These are phyloP conservation scores for Galeopsomyia nigrocyanea DNA, from an alignment of 2,888 invertebrate genomes.

Conservation along the genomic window DNA sequence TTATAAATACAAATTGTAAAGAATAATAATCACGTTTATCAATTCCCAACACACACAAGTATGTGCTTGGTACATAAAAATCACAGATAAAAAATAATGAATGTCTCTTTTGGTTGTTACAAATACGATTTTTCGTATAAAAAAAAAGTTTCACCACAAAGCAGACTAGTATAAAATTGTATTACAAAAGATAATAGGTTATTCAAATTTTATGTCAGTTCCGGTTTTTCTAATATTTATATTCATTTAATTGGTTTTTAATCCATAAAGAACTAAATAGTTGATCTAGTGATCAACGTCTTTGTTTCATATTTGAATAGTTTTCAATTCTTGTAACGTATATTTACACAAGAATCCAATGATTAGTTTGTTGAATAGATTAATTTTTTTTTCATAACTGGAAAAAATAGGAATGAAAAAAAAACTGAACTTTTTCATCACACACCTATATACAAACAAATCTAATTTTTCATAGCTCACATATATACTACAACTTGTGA, in stretches of 20 bases:
- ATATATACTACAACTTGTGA: constrained; percentile 29
- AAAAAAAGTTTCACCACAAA: constrained; percentile 37
- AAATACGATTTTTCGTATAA: constrained; percentile 35
- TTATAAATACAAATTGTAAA: constrained; percentile 27
- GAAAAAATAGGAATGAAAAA: constrained; percentile 35
- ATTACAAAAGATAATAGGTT: constrained; percentile 40
- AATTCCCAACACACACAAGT: constrained; percentile 37
- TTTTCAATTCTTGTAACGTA: constrained; percentile 30
- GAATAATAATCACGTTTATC: constrained; percentile 42
- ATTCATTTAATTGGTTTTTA: constrained; percentile 12
- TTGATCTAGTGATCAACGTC: neutral
- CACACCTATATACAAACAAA: constrained; percentile 54
- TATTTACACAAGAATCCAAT: constrained; percentile 40
- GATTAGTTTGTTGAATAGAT: constrained; percentile 28
- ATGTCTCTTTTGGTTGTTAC: constrained; percentile 41
- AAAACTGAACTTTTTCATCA: constrained; percentile 44
- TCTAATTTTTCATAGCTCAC: constrained; percentile 40
- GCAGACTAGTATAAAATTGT: constrained; percentile 47
- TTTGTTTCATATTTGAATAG: constrained; percentile 27
- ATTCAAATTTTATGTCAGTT: constrained; percentile 15
- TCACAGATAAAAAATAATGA: constrained; percentile 47
- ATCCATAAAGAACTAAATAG: too few species aligned
- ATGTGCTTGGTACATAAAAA: constrained; percentile 46
- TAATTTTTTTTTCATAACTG: constrained; percentile 14
- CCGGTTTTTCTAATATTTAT: constrained; percentile 22